Percentiles rank a stretch among this genome's conserved stretches.
Conservation (phyloP, 1,140 invertebrate genomes). For the Cepaea nemoralis region DNA sequence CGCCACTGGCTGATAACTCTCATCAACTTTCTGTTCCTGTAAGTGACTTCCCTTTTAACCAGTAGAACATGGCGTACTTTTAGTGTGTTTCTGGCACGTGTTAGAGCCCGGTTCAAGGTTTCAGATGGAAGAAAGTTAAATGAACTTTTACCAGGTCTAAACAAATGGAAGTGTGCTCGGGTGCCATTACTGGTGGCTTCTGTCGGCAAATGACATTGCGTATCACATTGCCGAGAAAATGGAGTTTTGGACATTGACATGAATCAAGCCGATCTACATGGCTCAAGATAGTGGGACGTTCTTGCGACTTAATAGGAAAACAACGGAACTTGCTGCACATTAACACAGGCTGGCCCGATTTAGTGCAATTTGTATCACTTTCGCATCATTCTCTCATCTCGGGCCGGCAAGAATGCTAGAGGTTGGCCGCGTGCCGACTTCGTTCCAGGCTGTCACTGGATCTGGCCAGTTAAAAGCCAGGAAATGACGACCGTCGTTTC, state of each 20-base stretch:
- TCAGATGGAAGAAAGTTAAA: background rate
- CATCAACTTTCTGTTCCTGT: background rate
- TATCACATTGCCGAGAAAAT: conserved; percentile 34
- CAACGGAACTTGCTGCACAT: conserved; percentile 30
- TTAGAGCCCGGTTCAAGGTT: background rate
- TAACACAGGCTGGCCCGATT: conserved; percentile 11
- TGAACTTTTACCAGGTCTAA: background rate
- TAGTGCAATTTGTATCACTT: conserved; percentile 39
- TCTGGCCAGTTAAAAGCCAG: conserved; percentile 32
- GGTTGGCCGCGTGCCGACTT: conserved; percentile 11
- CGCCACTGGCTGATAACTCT: background rate
- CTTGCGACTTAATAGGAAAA: conserved; percentile 13
- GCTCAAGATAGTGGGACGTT: background rate
- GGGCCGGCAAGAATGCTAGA: conserved; percentile 1
- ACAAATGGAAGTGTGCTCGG: conserved; percentile 11
- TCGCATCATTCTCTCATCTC: conserved; percentile 12
- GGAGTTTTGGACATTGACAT: conserved; percentile 6
- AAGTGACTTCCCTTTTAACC: background rate
- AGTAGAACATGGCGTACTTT: background rate
- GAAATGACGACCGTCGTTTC: conserved; percentile 31
- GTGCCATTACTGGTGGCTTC: conserved; percentile 17
- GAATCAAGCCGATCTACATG: conserved; percentile 22
- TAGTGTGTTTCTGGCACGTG: background rate
- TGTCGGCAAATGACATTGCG: conserved; percentile 16
- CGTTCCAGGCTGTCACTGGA: conserved; percentile 12